Base-by-base conservation (phyloP, 2,888 invertebrate species). In the Apomyelois bistriatella region DNA sequence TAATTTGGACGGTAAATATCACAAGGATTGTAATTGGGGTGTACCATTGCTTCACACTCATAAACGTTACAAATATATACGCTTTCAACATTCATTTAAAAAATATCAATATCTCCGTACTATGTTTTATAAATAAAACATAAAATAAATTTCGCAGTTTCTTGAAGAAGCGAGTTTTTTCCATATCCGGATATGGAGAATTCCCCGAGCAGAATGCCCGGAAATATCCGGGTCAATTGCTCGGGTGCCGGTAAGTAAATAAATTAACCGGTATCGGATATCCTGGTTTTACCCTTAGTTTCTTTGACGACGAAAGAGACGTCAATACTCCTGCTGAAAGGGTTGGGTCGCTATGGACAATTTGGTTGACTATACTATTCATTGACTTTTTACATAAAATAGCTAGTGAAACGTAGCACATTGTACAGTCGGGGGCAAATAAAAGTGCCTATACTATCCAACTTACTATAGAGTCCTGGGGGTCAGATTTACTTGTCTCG, bases 201-300 rank as follows among this genome's bases (percentile, higher is more conserved):
- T 62, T 66, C 65, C 59, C 57, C 62, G 61, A 67, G 65, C 65
- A 64, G 60, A 64, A 76, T 72, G 76, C 74, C 76, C 79, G 79
- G 83, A 64, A 64, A 76, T 72, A 78, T 76, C 76, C 79, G 78
- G 83, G 78, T 82, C 83, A 76, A 79, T 79, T 74, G 79, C 73
- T 68, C 56, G 63, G 75, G 72, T 72, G 68, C 70, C 74, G 67
- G 74, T 63, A 72, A 75, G 82, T 82, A 84, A 85, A 85, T 85
- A 85, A 84, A 85, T 85, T 85, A 82, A 81, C 81, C 74, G 70
- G 73, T 72, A 78, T 79, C 78, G 79, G 78, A 84, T 82, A 81
- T 82, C 79, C 80, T 75, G 68, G 67, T 74, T 76, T 67, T 60
- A 56, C 55, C 62, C 66, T 61, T 53, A 59, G 61, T 61, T 32